Percentiles rank a stretch among this genome's conserved stretches.
phyloP scores from a whole-genome alignment of 1,140 invertebrate species.

The Drosophila subpulchrella region DNA sequence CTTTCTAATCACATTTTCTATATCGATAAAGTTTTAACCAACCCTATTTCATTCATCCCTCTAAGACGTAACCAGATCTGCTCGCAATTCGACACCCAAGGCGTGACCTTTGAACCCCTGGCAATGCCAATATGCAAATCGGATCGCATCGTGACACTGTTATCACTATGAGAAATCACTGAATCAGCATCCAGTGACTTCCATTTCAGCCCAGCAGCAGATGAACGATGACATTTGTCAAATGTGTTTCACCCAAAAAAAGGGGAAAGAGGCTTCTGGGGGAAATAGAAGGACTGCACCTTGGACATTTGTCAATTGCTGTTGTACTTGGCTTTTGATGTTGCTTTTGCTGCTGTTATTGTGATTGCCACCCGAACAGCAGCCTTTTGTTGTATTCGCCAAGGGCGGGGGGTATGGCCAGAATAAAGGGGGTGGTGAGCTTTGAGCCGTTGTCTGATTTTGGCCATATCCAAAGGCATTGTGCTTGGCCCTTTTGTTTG shows the following conservation, averaged over 20 bases:
- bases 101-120: constrained; percentile 26
- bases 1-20: too few species aligned
- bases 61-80: constrained; percentile 8
- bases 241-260: constrained; percentile 48
- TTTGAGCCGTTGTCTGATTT: constrained; percentile 69
- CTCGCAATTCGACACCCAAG: constrained; percentile 27
- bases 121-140: constrained; percentile 54
- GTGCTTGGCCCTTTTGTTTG: constrained; percentile 38
- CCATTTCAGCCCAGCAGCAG: constrained; percentile 36
- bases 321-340: constrained; percentile 55
- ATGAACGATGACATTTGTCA: constrained; percentile 60
- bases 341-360: constrained; percentile 22
- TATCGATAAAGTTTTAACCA: too few species aligned
- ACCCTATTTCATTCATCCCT: not conserved
- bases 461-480: constrained; percentile 40
- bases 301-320: constrained; percentile 74
- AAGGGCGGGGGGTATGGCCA: not conserved
- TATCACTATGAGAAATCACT: constrained; percentile 67
- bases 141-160: constrained; percentile 57
- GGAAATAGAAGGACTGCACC: constrained; percentile 41
- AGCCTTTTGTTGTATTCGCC: constrained; percentile 64
- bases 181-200: constrained; percentile 61
- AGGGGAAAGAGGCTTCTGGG: not conserved
- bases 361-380: constrained; percentile 33
- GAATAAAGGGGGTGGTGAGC: constrained; percentile 13